A percentile compares a stretch with the other conserved stretches of the same genome.
Conservation (phyloP, 2,797 vertebrate genomes). For the Macropodus opercularis region DNA sequence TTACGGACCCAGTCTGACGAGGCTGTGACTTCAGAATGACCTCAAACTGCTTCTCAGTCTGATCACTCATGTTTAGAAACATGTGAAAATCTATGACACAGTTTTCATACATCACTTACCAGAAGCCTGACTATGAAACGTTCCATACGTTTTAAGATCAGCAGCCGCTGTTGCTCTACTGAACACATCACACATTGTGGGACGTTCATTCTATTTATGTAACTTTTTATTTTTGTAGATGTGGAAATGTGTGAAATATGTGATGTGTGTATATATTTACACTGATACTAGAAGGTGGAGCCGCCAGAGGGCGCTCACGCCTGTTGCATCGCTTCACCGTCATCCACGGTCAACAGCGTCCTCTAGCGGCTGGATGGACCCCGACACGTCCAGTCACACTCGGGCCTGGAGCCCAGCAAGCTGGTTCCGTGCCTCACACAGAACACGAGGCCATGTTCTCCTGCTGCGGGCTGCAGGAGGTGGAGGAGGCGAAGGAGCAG, state of each 20-base stretch:
- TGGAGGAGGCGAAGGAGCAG: slow-evolving; percentile 76
- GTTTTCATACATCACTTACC: slow-evolving; percentile 8
- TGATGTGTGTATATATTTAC: neutral
- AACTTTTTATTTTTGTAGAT: too few relatives aligned
- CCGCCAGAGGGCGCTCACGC: neutral
- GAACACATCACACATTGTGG: too few relatives aligned
- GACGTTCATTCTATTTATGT: too few relatives aligned
- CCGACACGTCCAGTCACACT: neutral
- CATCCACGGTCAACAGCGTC: neutral
- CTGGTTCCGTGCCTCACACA: neutral
- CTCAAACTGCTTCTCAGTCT: neutral
- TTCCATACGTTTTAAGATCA: too few relatives aligned
- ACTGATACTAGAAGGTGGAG: neutral
- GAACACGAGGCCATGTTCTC: slow-evolving; percentile 11
- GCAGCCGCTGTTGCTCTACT: too few relatives aligned
- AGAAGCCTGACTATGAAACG: neutral
- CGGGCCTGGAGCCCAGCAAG: neutral
- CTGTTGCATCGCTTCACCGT: neutral
- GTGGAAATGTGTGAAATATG: too few relatives aligned
- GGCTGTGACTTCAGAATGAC: neutral
- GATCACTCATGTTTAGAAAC: neutral
- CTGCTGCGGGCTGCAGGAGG: slow-evolving; percentile 25
- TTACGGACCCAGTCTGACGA: neutral
- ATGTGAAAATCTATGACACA: neutral
- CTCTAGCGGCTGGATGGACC: neutral